These are phyloP conservation scores for Carlito syrichta DNA, from an alignment of 2,113 vertebrate species.

Conservation along the genomic window DNA sequence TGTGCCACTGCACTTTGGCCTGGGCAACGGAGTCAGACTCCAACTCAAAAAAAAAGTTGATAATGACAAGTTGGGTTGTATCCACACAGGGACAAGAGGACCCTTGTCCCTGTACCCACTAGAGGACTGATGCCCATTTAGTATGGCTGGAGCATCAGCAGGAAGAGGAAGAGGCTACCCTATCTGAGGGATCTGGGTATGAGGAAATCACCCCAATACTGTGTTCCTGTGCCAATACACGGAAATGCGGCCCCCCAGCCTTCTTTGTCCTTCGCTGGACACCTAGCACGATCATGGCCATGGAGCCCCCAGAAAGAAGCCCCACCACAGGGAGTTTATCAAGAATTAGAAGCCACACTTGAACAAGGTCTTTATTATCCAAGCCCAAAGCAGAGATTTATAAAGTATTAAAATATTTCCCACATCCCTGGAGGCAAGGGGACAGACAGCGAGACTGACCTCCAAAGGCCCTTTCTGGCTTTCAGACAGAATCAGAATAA, in stretches of 20 bases:
- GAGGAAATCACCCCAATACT: neutral
- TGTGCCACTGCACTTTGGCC: too few species aligned
- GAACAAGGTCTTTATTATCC: neutral
- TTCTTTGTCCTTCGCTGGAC: neutral
- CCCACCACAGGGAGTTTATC: neutral
- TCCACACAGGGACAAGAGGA: too few species aligned
- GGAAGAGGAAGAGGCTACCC: neutral
- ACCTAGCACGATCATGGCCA: neutral
- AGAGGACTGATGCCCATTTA: neutral
- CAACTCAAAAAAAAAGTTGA: too few species aligned
- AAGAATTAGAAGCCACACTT: neutral
- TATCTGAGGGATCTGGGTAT: rapidly evolving
- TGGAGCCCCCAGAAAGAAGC: neutral
- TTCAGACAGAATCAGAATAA: neutral
- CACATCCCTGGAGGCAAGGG: neutral
- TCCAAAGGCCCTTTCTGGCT: neutral
- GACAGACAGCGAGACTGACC: neutral
- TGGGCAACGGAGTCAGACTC: too few species aligned
- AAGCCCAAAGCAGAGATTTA: neutral
- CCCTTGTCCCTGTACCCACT: neutral
- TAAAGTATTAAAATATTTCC: constrained; percentile 3
- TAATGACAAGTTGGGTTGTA: neutral
- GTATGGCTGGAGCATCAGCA: neutral
- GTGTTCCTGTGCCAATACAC: rapidly evolving
- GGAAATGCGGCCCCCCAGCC: neutral